Evolutionary conservation across 2,888 invertebrate genomes (phyloP), one percentile per base, ranked within the genome.

Genomic region (Aricia artaxerxes): DNA sequence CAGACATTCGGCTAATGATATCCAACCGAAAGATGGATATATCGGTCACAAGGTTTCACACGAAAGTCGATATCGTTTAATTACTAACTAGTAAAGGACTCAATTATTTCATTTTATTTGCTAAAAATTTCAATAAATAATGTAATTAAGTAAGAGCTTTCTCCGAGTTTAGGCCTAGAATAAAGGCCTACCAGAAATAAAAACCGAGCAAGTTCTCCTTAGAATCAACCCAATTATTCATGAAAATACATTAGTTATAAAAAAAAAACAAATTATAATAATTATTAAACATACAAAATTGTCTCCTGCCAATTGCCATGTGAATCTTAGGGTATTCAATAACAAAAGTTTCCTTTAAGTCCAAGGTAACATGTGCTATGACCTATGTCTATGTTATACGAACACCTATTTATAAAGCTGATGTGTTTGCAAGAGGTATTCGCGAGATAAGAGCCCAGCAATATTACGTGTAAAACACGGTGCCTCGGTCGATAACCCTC

Each of bases 401-500:
- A 61, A 61, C 24, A 31, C 24, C 64, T 64, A 64, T 64, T 64
- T 64, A 64, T 64, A 31, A 64, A 64, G 64, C 64, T 31, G 9
- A 64, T 64, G 64, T 78, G 73, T 78, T 73, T 73, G 73, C 73
- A 60, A 72, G 31, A 73, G 57, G 49, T 73, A 78, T 78, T 76
- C 35, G 75, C 78, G 61, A 77, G 76, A 61, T 75, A 53, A 76
- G 69, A 79, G 80, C 81, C 80, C 80, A 77, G 73, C 80, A 81
- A 81, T 79, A 81, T 81, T 72, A 77, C 81, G 77, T 78, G 78
- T 61, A 49, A 78, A 73, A 82, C 83, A 86, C 85, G 87, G 88
- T 88, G 87, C 88, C 88, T 87, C 86, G 90, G 85, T 85, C 89
- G 81, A 82, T 84, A 89, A 91, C 89, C 91, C 84, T 84, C 53